Conservation (phyloP, 2,888 invertebrate species). For the Drosophila trichaetosa region DNA sequence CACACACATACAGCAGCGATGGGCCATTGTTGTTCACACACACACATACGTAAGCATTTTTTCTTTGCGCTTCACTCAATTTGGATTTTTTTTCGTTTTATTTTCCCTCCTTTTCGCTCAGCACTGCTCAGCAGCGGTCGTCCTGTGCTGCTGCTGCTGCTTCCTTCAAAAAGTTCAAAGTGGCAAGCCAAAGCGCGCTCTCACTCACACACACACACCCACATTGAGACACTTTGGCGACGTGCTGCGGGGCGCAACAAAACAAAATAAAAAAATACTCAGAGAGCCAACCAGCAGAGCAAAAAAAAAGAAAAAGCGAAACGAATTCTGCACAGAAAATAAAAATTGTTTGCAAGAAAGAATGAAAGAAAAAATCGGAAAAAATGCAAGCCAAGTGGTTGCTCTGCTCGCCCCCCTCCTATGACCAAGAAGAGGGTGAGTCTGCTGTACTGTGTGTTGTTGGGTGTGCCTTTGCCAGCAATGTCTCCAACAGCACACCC, state of each 20-base stretch:
- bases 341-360: conserved; percentile 82
- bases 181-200: conserved; percentile 74
- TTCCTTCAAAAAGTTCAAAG: conserved; percentile 82
- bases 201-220: conserved; percentile 55
- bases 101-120: conserved; percentile 70
- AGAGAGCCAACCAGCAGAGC: conserved; percentile 51
- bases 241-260: conserved; percentile 66
- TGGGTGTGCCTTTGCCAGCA: conserved; percentile 66
- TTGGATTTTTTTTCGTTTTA: conserved; percentile 68
- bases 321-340: conserved; percentile 82
- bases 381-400: conserved; percentile 82
- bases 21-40: conserved; percentile 69
- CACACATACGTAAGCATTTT: conserved; percentile 60
- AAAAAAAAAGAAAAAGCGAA: conserved; percentile 51
- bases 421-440: conserved; percentile 15
- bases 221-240: conserved; percentile 72
- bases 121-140: conserved; percentile 29
- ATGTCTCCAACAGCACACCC: conserved; percentile 55
- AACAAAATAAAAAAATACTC: conserved; percentile 58
- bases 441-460: conserved; percentile 25
- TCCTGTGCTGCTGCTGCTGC: conserved; percentile 47
- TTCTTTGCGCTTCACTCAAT: conserved; percentile 79
- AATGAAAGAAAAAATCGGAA: conserved; percentile 81
- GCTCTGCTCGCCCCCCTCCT: conserved; percentile 41
- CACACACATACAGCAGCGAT: conserved; percentile 37